Percentiles rank a stretch among this genome's conserved stretches.
Conservation (phyloP, 2,797 vertebrate genomes). For the Enteromius unitaeniatus region DNA sequence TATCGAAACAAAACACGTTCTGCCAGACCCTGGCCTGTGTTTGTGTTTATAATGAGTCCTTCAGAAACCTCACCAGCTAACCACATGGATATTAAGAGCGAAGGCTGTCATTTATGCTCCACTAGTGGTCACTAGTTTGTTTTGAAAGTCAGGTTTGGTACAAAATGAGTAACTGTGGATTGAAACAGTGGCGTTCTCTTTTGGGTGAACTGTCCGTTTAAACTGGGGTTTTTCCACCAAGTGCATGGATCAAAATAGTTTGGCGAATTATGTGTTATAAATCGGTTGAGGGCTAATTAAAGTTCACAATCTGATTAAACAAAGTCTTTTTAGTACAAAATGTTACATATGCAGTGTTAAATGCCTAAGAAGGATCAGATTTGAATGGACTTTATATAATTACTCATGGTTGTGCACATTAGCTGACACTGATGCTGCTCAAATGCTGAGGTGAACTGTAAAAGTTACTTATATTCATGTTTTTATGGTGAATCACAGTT, state of each 20-base stretch:
- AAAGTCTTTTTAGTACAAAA: slow-evolving; percentile 1
- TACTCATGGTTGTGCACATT: background rate
- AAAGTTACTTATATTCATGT: background rate
- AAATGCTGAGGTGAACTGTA: background rate
- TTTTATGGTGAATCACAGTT: background rate
- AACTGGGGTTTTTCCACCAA: background rate
- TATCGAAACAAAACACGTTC: slow-evolving; percentile 21
- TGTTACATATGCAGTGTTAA: slow-evolving; percentile 14
- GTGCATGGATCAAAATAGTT: background rate
- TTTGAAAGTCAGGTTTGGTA: slow-evolving; percentile 14
- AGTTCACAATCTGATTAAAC: slow-evolving; percentile 11
- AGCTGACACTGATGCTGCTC: background rate
- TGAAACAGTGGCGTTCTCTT: background rate
- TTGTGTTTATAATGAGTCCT: slow-evolving; percentile 47
- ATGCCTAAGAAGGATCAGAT: slow-evolving; percentile 3
- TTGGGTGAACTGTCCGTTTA: background rate
- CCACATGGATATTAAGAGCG: slow-evolving; percentile 4
- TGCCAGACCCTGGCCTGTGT: slow-evolving; percentile 34
- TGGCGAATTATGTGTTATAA: background rate
- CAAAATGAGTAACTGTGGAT: background rate
- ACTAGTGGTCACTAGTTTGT: slow-evolving; percentile 15
- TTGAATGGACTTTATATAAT: background rate
- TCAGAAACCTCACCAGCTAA: slow-evolving; percentile 38
- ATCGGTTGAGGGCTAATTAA: background rate
- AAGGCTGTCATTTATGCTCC: background rate